A percentile compares a stretch with the other conserved stretches of the same genome.
Conservation (phyloP, 2,113 vertebrate genomes). For the Actenoides lindsayi region DNA sequence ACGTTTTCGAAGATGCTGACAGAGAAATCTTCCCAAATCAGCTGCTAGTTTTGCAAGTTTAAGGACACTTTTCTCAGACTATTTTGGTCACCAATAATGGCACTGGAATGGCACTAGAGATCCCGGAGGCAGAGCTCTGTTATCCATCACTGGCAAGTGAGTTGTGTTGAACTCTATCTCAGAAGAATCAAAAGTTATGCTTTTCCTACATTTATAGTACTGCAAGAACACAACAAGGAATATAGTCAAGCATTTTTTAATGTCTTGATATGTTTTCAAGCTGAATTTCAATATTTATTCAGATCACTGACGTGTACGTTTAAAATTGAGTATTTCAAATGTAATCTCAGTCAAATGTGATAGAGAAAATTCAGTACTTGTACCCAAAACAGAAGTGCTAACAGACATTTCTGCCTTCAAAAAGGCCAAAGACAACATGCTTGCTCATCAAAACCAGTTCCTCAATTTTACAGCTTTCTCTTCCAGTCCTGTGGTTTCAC, state of each 20-base stretch:
- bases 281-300: background rate
- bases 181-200: background rate
- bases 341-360: background rate
- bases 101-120: background rate
- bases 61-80: background rate
- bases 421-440: background rate
- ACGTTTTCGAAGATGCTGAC: background rate
- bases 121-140: conserved; percentile 20
- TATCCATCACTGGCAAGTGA: background rate
- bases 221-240: background rate
- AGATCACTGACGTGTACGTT: background rate
- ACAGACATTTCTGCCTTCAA: background rate
- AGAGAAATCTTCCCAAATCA: background rate
- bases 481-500: conserved; percentile 33
- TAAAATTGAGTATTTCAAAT: background rate
- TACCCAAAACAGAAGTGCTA: background rate
- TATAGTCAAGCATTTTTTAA: background rate
- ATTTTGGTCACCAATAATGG: background rate
- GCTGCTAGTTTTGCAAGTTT: background rate
- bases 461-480: conserved; percentile 30
- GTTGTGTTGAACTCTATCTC: background rate
- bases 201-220: background rate
- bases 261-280: background rate
- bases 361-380: background rate
- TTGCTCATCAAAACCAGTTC: conserved; percentile 27